Conservation (phyloP, 2,797 vertebrate species). For the Microctenopoma steveboyesi region DNA sequence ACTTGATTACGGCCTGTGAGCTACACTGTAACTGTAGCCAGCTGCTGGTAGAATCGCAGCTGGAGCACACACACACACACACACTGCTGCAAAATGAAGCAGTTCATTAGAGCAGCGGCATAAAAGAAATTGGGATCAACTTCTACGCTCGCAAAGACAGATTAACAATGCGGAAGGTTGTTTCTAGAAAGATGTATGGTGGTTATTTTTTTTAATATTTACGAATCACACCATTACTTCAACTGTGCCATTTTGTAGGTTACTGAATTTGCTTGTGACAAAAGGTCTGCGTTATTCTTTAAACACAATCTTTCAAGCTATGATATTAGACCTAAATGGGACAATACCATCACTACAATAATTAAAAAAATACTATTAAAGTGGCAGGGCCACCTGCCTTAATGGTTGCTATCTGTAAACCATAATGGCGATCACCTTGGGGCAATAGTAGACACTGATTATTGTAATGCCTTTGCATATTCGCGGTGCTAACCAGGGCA, state of each 20-base stretch:
- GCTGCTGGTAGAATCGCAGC: slow-evolving; percentile 38
- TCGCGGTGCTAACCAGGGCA: slow-evolving; percentile 36
- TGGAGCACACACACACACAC: slow-evolving; percentile 20
- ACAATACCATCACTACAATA: slow-evolving; percentile 52
- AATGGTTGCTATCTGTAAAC: slow-evolving; percentile 61
- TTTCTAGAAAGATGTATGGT: slow-evolving; percentile 30
- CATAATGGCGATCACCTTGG: slow-evolving; percentile 64
- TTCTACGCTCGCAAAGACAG: slow-evolving; percentile 12
- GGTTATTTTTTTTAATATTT: slow-evolving; percentile 21
- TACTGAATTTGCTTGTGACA: slow-evolving; percentile 37
- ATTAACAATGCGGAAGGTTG: slow-evolving; percentile 18
- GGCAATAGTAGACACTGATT: slow-evolving; percentile 51
- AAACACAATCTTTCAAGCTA: slow-evolving; percentile 51
- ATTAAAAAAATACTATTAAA: slow-evolving; percentile 63
- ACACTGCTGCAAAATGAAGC: slow-evolving; percentile 33
- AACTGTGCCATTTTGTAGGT: slow-evolving; percentile 40
- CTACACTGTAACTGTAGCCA: slow-evolving; percentile 46
- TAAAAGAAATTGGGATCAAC: slow-evolving; percentile 42
- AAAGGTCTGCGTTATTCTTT: slow-evolving; percentile 39
- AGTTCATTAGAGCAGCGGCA: slow-evolving; percentile 35
- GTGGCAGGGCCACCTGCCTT: slow-evolving; percentile 64
- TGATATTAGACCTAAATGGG: slow-evolving; percentile 51
- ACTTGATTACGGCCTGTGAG: slow-evolving; percentile 65
- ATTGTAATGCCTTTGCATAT: slow-evolving; percentile 40
- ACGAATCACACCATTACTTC: slow-evolving; percentile 32